phyloP scores from a whole-genome alignment of 2,113 vertebrate species.

The Tachycineta bicolor region DNA sequence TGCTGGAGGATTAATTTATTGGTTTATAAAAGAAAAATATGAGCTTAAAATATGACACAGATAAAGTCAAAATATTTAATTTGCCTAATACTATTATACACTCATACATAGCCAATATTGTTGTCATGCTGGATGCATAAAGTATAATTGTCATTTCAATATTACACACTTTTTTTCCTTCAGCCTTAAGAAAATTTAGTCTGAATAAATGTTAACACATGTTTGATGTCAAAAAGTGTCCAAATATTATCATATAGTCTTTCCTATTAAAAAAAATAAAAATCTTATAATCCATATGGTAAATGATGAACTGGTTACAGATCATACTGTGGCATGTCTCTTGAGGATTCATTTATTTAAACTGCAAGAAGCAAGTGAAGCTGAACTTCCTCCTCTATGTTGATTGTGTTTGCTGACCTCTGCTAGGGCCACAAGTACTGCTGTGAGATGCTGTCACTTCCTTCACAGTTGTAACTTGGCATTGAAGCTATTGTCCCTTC shows the following conservation, averaged over 20 bases:
- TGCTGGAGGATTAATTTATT: neutral
- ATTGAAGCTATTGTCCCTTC: neutral
- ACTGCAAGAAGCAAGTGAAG: constrained; percentile 28
- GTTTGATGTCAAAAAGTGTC: neutral
- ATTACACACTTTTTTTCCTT: neutral
- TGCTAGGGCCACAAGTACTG: neutral
- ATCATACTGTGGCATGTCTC: neutral
- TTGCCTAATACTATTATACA: neutral
- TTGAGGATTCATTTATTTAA: constrained; percentile 26
- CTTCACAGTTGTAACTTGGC: constrained; percentile 19
- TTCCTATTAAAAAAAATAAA: neutral
- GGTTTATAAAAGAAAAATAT: neutral
- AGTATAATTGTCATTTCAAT: neutral
- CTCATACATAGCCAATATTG: neutral
- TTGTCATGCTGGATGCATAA: neutral
- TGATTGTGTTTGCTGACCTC: constrained; percentile 6
- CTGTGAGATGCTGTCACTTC: constrained; percentile 25
- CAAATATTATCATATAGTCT: neutral
- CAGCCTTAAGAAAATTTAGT: neutral
- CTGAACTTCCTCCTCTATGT: constrained; percentile 3
- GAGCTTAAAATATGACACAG: neutral
- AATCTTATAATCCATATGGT: neutral
- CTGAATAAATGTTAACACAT: neutral
- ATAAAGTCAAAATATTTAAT: neutral
- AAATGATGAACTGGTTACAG: neutral